phyloP scores from a whole-genome alignment of 2,113 vertebrate genomes.

The Crocuta crocuta region DNA sequence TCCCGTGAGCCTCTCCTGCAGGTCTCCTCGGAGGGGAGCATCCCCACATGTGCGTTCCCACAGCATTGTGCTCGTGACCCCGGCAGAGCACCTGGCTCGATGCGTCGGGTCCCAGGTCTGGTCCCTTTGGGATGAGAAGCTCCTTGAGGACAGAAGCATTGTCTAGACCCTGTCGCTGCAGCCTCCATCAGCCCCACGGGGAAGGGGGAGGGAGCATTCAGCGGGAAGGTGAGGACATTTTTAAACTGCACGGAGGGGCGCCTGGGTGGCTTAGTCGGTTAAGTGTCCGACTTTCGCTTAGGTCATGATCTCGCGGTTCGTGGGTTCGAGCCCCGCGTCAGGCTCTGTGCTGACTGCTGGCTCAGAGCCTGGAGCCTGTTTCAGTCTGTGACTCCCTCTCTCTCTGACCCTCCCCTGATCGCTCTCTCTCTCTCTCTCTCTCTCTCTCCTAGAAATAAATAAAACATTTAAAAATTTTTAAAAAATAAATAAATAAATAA shows the following conservation, averaged over 20 bases:
- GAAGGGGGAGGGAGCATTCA: not conserved
- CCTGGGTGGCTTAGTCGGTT: no score
- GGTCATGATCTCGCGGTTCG: no score
- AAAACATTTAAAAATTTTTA: no score
- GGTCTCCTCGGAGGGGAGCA: not conserved
- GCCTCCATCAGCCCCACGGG: not conserved
- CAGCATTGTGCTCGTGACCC: not conserved
- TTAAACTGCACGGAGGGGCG: not conserved
- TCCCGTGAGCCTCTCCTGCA: not conserved
- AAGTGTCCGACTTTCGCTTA: no score
- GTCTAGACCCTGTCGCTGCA: not conserved
- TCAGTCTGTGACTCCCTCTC: no score
- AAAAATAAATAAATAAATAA: not conserved
- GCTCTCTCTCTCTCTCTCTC: no score
- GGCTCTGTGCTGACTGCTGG: no score
- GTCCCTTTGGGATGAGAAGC: not conserved
- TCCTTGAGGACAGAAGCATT: not conserved
- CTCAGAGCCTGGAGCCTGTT: no score
- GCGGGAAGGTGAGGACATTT: not conserved
- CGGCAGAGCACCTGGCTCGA: accelerated
- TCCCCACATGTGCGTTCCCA: accelerated
- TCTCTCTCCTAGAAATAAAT: no score
- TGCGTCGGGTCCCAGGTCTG: not conserved
- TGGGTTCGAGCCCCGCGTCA: no score
- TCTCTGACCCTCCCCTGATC: no score